Evolutionary conservation across 2,888 invertebrate genomes (phyloP).

Genomic region (Caenorhabditis plicata): DNA sequence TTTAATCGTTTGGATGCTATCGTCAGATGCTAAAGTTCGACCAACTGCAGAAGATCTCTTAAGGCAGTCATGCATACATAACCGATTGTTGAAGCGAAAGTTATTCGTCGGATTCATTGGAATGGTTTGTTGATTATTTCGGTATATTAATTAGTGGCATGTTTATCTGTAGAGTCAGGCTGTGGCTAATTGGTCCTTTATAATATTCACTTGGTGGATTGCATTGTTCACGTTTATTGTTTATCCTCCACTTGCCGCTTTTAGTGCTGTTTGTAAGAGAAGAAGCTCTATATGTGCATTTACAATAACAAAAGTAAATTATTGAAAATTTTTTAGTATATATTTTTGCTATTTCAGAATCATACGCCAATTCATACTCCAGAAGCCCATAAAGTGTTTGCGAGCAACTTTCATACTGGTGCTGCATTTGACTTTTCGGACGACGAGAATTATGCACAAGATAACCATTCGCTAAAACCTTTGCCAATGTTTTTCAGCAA

Average conservation of each 20-base stretch:
- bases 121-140: slow-evolving; percentile 4
- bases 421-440: slow-evolving; percentile 29
- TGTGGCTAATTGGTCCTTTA: neutral
- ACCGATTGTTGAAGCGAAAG: neutral
- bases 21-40: slow-evolving; percentile 24
- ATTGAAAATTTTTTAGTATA: neutral
- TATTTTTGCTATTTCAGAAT: slow-evolving; percentile 6
- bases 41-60: slow-evolving; percentile 33
- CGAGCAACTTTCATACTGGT: slow-evolving; percentile 1
- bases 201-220: slow-evolving; percentile 16
- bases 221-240: slow-evolving; percentile 23
- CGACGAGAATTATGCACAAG: slow-evolving; percentile 16
- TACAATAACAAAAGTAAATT: neutral
- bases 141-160: neutral
- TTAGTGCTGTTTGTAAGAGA: slow-evolving; percentile 9
- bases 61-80: slow-evolving; percentile 1
- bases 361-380: slow-evolving; percentile 28
- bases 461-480: too few relatives aligned
- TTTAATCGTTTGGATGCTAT: slow-evolving; percentile 40
- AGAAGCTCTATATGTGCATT: slow-evolving; percentile 12
- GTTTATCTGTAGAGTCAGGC: slow-evolving; percentile 2
- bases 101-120: slow-evolving; percentile 1
- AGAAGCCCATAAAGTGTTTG: slow-evolving; percentile 8
- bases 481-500: too few relatives aligned
- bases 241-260: slow-evolving; percentile 9